Evolutionary conservation across 2,113 vertebrate genomes (phyloP), one percentile per base, ranked within the genome.

Genomic region (Bolborhynchus lineola): DNA sequence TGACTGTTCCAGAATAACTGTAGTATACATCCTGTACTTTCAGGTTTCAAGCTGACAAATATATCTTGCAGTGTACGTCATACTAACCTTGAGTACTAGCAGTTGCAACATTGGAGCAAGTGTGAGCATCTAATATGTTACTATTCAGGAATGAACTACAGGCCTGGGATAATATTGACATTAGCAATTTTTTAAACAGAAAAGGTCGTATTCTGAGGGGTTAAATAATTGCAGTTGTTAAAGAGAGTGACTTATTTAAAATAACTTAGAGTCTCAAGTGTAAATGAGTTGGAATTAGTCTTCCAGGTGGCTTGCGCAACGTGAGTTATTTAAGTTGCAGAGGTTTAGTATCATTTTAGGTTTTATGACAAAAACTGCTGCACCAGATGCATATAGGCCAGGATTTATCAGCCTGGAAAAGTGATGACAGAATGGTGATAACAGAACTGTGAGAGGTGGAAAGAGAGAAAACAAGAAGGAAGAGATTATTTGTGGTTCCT

Each of bases 361-460:
- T 77, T 95, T 92, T 85, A 77, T 82, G 53, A 80, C 33, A 86
- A 91, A 97, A 95, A 72, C 37, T 79, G 33, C 55, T 91, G 21
- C 62, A 79, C 52, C 44, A 76, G 52, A 78, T 57, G 46, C 26
- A 29, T 21, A 81, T 21, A 70, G 64, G 41, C 39, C 50, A 75
- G 47, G 52, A 85, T 88, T 90, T 90, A n/a, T 49, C 71, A 88
- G 37, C 24, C 49, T 86, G 21, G 24, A 72, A 91, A 78, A 44
- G 65, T 21, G 92, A 78, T 63, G 60, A 92, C 44, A 57, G 81
- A 78, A 35, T 28, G 53, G 47, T 79, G 55, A 60, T 64, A 90
- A 64, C 12, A 85, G 29, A 91, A 80, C 25, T 41, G 52, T 79
- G 29, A 0, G 0, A 15, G 70, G 35, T 39, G 33, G 37, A 77